Evolutionary conservation across 1,140 invertebrate genomes (phyloP), one percentile per base, ranked within the genome.

Genomic region (Cherax quadricarinatus): DNA sequence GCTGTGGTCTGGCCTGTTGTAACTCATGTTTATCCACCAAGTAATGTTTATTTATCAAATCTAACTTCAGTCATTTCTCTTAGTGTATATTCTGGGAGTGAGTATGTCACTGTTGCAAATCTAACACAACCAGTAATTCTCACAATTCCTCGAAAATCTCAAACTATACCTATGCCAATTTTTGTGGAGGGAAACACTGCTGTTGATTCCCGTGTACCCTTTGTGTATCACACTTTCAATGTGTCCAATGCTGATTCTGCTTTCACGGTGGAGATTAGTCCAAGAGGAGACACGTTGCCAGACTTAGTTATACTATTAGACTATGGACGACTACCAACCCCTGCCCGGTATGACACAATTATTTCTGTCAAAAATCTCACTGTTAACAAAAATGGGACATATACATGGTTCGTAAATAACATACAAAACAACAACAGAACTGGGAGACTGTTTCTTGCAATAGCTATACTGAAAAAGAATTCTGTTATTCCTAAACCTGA

Each of bases 211-310:
- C 51, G 48, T 80, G 21, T 89, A 30, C 87, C 87, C 16, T 70
- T 89, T 51, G 79, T 89, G 60, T 89, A 89, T 48, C 87, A 89
- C 70, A 6, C 24, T 5, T 89, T 89, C 49, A 89, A 81, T 79
- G 49, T 89, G 9, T n/a, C 78, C 41, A 81, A 62, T 16, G 18
- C 21, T 4, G 24, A 53, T 62, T 89, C 87, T 30, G 87, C 78
- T 70, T 89, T 89, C 62, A 81, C 87, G 0, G n/a, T 89, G 21
- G 87, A 89, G 30, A 70, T 89, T 21, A 12, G 12, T 48, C 30
- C 57, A 66, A 24, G n/a, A 1, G 66, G 75, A 24, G 75, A 60
- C 10, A 5, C 62, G 21, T 60, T 75, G 14, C 30, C 90, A 3
- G 30, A 91, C 12, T 41, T 86, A 51, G 79, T 82, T 4, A 48